These are phyloP conservation scores for Hoplostethus atlanticus DNA, from an alignment of 2,797 vertebrate species.

Conservation along the genomic window DNA sequence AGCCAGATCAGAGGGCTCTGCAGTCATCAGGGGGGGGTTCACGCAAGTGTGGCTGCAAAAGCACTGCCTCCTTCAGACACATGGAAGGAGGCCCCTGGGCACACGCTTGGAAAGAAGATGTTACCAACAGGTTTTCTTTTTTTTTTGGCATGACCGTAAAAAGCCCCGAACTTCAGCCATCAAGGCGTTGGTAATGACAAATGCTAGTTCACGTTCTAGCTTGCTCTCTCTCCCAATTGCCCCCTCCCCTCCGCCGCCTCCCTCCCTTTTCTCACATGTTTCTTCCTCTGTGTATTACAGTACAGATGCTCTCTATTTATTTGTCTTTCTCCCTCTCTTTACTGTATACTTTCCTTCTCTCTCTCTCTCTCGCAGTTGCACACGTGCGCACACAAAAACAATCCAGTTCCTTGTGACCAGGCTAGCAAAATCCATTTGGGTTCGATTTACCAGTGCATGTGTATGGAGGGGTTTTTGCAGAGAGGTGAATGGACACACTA, in stretches of 20 bases:
- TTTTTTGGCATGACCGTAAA: conserved; percentile 41
- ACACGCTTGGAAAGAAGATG: conserved; percentile 69
- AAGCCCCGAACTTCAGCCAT: conserved; percentile 43
- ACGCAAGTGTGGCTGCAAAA: conserved; percentile 61
- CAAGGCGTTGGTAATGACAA: conserved; percentile 38
- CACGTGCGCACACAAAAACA: not conserved
- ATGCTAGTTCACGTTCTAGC: conserved; percentile 30
- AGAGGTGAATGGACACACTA: not conserved
- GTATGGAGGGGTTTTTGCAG: conserved; percentile 3
- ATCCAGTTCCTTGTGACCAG: conserved; percentile 12
- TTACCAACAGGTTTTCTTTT: conserved; percentile 64
- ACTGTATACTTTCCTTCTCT: not conserved
- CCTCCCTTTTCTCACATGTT: not conserved
- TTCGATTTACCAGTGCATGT: conserved; percentile 40
- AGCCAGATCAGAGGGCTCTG: conserved; percentile 76
- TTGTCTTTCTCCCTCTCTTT: conserved; percentile 45
- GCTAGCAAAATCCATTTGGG: conserved; percentile 51
- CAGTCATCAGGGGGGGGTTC: conserved; percentile 68
- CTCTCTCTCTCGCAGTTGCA: not conserved
- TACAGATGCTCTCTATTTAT: conserved; percentile 43
- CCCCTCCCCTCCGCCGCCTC: conserved; percentile 3
- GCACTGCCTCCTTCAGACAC: conserved; percentile 64
- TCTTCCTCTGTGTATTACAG: conserved; percentile 51
- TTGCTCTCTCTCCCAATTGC: conserved; percentile 27
- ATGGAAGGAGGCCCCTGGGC: conserved; percentile 58